Evolutionary conservation across 2,113 vertebrate species (phyloP).

Genomic region (Indri indri): DNA sequence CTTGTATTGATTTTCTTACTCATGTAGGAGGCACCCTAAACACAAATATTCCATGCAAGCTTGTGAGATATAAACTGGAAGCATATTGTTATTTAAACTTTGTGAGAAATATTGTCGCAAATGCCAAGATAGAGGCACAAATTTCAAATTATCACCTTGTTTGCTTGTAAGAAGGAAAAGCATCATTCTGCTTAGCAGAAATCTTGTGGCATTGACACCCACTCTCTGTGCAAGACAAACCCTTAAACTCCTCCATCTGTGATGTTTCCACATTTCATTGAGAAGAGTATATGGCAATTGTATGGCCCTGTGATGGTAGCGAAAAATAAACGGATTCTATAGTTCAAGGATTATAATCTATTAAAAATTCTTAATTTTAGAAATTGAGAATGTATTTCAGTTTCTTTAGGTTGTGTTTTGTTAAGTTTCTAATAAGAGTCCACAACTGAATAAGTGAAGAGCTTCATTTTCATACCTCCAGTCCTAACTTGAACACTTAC

Average conservation of each 20-base stretch:
- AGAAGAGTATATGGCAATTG: neutral
- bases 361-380: conserved; percentile 4
- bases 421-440: neutral
- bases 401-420: neutral
- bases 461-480: neutral
- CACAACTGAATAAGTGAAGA: neutral
- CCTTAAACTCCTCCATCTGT: conserved; percentile 47
- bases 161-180: conserved; percentile 49
- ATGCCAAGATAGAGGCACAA: conserved; percentile 39
- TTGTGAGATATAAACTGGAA: neutral
- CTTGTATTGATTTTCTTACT: neutral
- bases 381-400: neutral
- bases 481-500: neutral
- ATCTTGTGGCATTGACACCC: neutral
- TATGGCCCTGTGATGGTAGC: neutral
- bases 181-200: neutral
- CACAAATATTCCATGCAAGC: neutral
- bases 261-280: neutral
- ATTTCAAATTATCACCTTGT: conserved; percentile 68
- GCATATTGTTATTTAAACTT: conserved; percentile 32
- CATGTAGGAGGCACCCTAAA: neutral
- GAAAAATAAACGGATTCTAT: neutral
- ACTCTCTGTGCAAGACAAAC: neutral
- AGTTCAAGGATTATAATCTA: neutral
- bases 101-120: conserved; percentile 33